Percentiles rank a stretch among this genome's conserved stretches.
These are phyloP conservation scores for Erannis defoliaria DNA, from an alignment of 2,888 invertebrate genomes.

Conservation along the genomic window DNA sequence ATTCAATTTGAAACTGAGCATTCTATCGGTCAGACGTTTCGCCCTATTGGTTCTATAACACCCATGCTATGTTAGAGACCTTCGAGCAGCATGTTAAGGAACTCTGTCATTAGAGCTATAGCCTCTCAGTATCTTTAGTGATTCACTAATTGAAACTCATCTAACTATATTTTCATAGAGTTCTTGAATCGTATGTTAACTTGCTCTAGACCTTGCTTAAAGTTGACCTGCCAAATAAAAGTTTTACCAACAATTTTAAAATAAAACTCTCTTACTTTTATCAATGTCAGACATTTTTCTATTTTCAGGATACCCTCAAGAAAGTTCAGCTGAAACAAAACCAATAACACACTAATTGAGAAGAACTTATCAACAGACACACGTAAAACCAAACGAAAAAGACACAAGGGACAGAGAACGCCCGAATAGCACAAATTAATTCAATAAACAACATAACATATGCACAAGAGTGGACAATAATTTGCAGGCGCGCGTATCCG, in stretches of 20 bases:
- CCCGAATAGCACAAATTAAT: conserved; percentile 81
- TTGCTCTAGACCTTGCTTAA: neutral
- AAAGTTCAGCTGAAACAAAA: conserved; percentile 10
- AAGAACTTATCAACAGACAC: conserved; percentile 46
- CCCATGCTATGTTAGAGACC: too few relatives aligned
- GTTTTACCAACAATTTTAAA: neutral
- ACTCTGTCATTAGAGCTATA: too few relatives aligned
- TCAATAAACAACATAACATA: conserved; percentile 85
- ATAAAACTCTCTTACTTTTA: neutral
- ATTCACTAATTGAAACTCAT: neutral
- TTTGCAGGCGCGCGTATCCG: conserved; percentile 81
- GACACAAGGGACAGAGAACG: conserved; percentile 59
- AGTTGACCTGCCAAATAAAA: neutral
- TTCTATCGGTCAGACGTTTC: too few relatives aligned
- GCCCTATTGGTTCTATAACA: too few relatives aligned
- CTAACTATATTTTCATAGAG: too few relatives aligned
- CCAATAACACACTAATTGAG: conserved; percentile 32
- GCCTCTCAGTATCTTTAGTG: too few relatives aligned
- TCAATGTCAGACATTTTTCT: neutral
- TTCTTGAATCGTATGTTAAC: neutral
- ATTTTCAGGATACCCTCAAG: conserved; percentile 1
- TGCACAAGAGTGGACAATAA: conserved; percentile 79
- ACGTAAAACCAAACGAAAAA: conserved; percentile 49
- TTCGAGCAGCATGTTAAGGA: too few relatives aligned
- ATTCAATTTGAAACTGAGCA: too few relatives aligned